A percentile compares a stretch with the other conserved stretches of the same genome.
These are phyloP conservation scores for Heliconius sara DNA, from an alignment of 2,888 invertebrate genomes.

Conservation along the genomic window DNA sequence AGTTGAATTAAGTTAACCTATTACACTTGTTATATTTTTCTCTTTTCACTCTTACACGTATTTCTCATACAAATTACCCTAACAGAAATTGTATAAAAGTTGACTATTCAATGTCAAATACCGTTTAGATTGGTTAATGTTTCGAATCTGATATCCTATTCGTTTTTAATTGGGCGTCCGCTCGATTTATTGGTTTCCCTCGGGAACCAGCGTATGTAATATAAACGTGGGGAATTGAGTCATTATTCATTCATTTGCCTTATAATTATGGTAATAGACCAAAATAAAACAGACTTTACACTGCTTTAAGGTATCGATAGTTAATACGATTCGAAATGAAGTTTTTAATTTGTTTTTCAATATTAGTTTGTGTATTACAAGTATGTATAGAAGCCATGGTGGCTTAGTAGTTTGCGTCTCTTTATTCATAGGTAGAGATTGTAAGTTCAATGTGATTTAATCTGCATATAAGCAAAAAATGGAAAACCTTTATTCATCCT, in stretches of 20 bases:
- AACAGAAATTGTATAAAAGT: not conserved
- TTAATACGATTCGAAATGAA: constrained; percentile 15
- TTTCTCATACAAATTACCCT: not conserved
- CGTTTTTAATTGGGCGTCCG: constrained; percentile 71
- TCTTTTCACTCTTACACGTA: no score
- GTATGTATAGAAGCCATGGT: not conserved
- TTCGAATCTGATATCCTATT: constrained; percentile 55
- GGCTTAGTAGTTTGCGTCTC: not conserved
- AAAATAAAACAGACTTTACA: constrained; percentile 34
- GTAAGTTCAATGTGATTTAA: not conserved
- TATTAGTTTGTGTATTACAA: not conserved
- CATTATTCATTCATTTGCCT: constrained; percentile 39
- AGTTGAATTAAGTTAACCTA: no score
- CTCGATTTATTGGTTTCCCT: constrained; percentile 71
- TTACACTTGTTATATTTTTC: no score
- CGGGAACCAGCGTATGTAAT: constrained; percentile 51
- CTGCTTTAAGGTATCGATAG: not conserved
- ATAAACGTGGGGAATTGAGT: constrained; percentile 41
- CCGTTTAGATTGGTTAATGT: constrained; percentile 16
- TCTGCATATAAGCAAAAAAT: no score
- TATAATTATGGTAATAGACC: constrained; percentile 35
- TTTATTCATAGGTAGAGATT: not conserved
- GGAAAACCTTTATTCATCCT: no score
- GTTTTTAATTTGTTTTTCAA: constrained; percentile 11
- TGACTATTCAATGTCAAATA: constrained; percentile 1